A percentile compares a stretch with the other conserved stretches of the same genome.
These are phyloP conservation scores for Carassius carassius DNA, from an alignment of 2,113 vertebrate genomes.

Conservation along the genomic window DNA sequence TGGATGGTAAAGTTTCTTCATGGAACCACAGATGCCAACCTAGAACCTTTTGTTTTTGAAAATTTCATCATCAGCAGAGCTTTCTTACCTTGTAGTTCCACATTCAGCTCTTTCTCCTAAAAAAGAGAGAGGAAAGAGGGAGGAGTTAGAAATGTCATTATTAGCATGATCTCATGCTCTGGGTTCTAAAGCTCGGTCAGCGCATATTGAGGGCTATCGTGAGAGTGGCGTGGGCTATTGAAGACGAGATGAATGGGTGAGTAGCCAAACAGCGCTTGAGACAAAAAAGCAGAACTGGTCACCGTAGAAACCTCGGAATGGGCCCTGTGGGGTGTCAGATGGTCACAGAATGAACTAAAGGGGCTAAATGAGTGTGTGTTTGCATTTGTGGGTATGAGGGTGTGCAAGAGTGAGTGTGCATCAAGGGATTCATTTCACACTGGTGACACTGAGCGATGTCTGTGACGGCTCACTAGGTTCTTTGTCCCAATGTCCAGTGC, in stretches of 20 bases:
- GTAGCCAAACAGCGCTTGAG: constrained; percentile 57
- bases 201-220: constrained; percentile 49
- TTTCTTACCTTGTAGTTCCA: constrained; percentile 93
- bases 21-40: background rate
- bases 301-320: constrained; percentile 59
- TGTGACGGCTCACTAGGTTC: constrained; percentile 65
- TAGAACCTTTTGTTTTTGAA: background rate
- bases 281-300: constrained; percentile 64
- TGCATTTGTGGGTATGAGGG: constrained; percentile 5
- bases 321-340: constrained; percentile 58
- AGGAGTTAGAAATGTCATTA: constrained; percentile 52
- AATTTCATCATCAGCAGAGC: background rate
- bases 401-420: constrained; percentile 22
- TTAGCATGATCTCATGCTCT: constrained; percentile 51
- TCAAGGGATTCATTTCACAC: constrained; percentile 54
- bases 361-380: constrained; percentile 21
- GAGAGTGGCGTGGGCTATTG: constrained; percentile 64
- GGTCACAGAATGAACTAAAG: constrained; percentile 46
- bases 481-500: constrained; percentile 62
- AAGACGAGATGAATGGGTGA: constrained; percentile 65
- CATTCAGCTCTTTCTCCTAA: constrained; percentile 94
- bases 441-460: constrained; percentile 66
- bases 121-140: constrained; percentile 58
- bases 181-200: constrained; percentile 40
- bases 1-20: background rate